phyloP scores from a whole-genome alignment of 2,113 vertebrate species.

The Scolopax mira region DNA sequence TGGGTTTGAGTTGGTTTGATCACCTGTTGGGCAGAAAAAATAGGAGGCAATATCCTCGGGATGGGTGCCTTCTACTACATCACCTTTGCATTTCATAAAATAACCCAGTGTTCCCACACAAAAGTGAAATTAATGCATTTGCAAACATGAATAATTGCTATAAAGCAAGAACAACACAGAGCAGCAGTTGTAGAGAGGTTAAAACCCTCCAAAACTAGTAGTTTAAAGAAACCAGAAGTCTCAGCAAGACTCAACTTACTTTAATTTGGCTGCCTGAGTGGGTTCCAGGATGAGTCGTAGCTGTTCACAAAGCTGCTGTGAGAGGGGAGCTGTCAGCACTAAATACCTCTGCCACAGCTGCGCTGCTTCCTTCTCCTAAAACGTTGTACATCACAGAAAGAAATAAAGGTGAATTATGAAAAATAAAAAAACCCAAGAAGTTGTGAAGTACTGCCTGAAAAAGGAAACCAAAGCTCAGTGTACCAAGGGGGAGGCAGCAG shows the following conservation, averaged over 20 bases:
- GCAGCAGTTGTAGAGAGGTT: neutral
- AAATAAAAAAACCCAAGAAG: neutral
- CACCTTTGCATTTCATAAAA: neutral
- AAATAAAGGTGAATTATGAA: neutral
- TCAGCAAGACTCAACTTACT: conserved; percentile 72
- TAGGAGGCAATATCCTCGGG: neutral
- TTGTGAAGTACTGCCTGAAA: neutral
- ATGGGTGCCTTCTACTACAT: neutral
- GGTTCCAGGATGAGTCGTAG: conserved; percentile 94
- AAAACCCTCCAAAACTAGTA: neutral
- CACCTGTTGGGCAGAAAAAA: neutral
- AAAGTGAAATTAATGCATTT: neutral
- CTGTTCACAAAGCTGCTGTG: conserved; percentile 96
- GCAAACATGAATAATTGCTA: neutral
- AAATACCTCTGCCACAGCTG: conserved; percentile 94
- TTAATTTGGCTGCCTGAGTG: conserved; percentile 92
- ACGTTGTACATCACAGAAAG: neutral
- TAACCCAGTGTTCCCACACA: neutral
- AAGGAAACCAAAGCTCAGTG: neutral
- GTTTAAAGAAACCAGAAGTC: neutral
- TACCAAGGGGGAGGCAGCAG: neutral
- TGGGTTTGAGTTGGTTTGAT: neutral
- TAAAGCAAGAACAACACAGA: neutral
- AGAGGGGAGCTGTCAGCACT: conserved; percentile 86
- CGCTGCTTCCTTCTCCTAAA: conserved; percentile 85